phyloP scores from a whole-genome alignment of 2,797 vertebrate genomes.

The Ammospiza maritima region DNA sequence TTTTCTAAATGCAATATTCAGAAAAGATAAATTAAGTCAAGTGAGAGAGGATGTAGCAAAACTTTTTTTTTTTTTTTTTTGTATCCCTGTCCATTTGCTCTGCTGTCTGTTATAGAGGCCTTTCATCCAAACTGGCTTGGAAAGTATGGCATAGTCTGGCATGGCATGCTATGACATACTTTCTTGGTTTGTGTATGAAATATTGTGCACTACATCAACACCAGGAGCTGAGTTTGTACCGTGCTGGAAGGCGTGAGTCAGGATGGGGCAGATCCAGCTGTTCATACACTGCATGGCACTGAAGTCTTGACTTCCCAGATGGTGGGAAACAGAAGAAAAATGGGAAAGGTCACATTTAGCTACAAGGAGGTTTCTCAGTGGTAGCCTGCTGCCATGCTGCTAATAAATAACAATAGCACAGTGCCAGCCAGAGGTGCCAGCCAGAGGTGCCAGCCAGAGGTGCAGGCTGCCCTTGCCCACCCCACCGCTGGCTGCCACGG shows the following conservation, averaged over 20 bases:
- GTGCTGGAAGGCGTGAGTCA: neutral
- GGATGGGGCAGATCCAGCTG: neutral
- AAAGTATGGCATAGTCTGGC: neutral
- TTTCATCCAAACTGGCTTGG: neutral
- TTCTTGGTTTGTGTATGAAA: neutral
- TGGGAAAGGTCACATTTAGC: neutral
- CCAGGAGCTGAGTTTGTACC: neutral
- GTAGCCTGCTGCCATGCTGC: neutral
- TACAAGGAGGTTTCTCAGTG: neutral
- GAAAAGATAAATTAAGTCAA: neutral
- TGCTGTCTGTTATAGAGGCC: neutral
- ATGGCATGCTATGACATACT: neutral
- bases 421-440: neutral
- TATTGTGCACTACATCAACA: neutral
- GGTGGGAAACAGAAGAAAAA: neutral
- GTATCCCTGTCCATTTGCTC: neutral
- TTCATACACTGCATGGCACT: neutral
- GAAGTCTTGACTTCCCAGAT: neutral
- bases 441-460: neutral
- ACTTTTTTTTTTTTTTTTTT: neutral
- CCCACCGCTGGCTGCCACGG: fast-evolving
- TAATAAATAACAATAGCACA: neutral
- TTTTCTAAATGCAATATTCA: neutral
- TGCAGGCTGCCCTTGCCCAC: neutral
- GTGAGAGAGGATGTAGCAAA: neutral